phyloP scores from a whole-genome alignment of 2,888 invertebrate genomes.

The Synanthedon tipuliformis region DNA sequence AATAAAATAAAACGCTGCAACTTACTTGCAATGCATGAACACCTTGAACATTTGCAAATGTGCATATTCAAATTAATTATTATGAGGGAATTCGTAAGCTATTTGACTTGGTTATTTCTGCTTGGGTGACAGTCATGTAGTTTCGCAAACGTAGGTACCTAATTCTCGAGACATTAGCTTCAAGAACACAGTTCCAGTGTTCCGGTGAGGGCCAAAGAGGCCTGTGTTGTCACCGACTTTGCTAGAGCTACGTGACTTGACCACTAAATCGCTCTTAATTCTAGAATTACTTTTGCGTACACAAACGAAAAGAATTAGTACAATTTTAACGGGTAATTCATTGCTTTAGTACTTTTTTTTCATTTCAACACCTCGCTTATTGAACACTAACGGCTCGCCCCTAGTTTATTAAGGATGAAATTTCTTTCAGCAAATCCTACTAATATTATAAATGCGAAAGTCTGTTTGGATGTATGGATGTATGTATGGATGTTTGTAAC shows the following conservation, averaged over 20 bases:
- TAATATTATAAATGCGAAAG: no score
- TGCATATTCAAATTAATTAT: not conserved
- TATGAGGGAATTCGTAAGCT: not conserved
- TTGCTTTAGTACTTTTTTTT: no score
- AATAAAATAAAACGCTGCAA: not conserved
- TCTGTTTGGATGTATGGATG: no score
- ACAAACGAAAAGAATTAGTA: slow-evolving; percentile 31
- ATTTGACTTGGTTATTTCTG: not conserved
- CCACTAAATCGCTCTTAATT: slow-evolving; percentile 37
- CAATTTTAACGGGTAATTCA: slow-evolving; percentile 9
- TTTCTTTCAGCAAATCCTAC: no score
- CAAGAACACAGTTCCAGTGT: slow-evolving; percentile 33
- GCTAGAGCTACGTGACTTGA: slow-evolving; percentile 36
- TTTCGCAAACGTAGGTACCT: slow-evolving; percentile 38
- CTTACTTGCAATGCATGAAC: not conserved
- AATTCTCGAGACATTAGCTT: slow-evolving; percentile 27
- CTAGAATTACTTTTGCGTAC: slow-evolving; percentile 27
- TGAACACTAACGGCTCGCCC: no score
- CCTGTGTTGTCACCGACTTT: slow-evolving; percentile 33
- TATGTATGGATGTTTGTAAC: no score
- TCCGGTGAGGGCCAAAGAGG: slow-evolving; percentile 26
- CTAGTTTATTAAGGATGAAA: no score
- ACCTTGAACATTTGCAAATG: not conserved
- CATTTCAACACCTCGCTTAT: no score
- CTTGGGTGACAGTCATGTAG: not conserved